Evolutionary conservation across 2,888 invertebrate genomes (phyloP), one percentile per base, ranked within the genome.

Genomic region (Andrena praecox): DNA sequence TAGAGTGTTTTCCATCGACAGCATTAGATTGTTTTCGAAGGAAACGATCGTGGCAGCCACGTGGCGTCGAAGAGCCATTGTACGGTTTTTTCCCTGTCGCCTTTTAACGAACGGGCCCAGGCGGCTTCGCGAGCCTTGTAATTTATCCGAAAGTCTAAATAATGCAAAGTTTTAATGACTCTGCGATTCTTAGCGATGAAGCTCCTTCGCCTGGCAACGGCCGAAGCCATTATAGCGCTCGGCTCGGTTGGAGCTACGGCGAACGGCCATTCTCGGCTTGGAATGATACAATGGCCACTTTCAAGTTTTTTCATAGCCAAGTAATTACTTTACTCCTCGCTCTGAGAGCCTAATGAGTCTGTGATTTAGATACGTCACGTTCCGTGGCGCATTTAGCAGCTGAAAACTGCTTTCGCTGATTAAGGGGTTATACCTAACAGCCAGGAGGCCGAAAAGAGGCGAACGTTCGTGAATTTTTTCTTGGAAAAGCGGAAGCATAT

Each of bases 101-200:
- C 50, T 69, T 80, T 68, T 82, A 86, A 82, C 85, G 80, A 84
- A 83, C 68, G 80, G 84, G 79, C 62, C 64, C 74, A 74, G 66
- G 60, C 52, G 67, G 62, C 48, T 33, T 33, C 24, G 3, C 27
- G 73, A 20, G 75, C 71, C 79, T 81, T 83, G 82, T 86, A 85
- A 87, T 88, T 88, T 79, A 87, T 82, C 81, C 69, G 62, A 79
- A 87, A 82, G 78, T 87, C 81, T 83, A 86, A 87, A 87, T 86
- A 89, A 86, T 78, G 86, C 77, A 87, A 89, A 89, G 84, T 87
- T 89, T 89, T 89, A 89, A 89, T 85, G 87, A 87, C 85, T 69
- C 75, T 60, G 76, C 73, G 70, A 82, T 77, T 80, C 84, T 80
- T 76, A 52, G 54, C 84, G 66, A 73, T 64, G 84, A 52, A 79